Base-by-base conservation (phyloP, 2,888 invertebrate species). In the Sialis fuliginosa region DNA sequence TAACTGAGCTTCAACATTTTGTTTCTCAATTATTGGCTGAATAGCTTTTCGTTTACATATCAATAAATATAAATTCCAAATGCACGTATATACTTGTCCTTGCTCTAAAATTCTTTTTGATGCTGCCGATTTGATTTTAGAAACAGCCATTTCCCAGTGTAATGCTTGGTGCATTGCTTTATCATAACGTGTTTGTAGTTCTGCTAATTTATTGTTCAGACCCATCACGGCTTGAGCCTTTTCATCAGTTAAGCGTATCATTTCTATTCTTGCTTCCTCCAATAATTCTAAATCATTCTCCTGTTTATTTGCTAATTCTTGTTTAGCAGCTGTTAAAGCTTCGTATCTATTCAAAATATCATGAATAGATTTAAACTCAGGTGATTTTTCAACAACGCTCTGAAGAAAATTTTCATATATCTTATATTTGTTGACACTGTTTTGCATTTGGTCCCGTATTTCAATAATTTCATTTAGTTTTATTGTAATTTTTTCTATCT, bases 281-380 rank as follows among this genome's bases (percentile, higher is more conserved):
- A 79, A 54, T 56, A 68, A 65, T 54, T 69, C 69, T 50, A 78
- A 60, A 54, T 72, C 72, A 6, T 67, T 60, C 53, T 75, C 71
- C 54, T 76, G 73, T 4, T 70, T 66, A 8, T 69, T 70, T 0
- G 74, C 68, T 9, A 79, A 60, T 0, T 70, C 68, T 45, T 60
- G 66, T 55, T 74, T 74, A 0, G 77, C 73, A 4, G 73, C 74
- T n/a, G 72, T 66, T 39, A 79, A 60, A 4, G 76, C 72, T 59
- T 78, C 74, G 54, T 76, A 79, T 48, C 77, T 67, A 55, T 76
- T 74, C 42, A 79, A 65, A n/a, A 79, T 71, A 45, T 76, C 77
- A 41, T 69, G 58, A 0, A 77, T 71, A 48, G 71, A 70, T 52
- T 71, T 69, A 54, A 77, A 79, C 47, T 74, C 71, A 0, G 67